Evolutionary conservation across 1,140 invertebrate genomes (phyloP).

Genomic region (Cyrtorhinus lividipennis): DNA sequence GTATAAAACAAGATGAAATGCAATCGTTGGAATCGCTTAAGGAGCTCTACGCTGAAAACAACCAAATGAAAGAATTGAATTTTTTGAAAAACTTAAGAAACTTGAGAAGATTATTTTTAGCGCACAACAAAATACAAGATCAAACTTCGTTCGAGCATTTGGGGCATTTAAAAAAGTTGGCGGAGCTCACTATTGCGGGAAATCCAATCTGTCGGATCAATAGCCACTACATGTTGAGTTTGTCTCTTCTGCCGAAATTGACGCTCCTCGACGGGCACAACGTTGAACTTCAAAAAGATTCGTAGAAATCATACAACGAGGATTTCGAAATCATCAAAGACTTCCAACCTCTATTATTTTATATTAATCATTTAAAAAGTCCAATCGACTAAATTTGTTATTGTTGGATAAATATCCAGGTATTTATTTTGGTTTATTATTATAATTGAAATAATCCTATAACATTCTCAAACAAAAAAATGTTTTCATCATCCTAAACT

Average conservation of each 20-base stretch:
- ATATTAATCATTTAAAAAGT: too few species aligned
- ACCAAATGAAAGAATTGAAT: conserved; percentile 22
- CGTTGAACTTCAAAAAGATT: not conserved
- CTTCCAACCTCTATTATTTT: too few species aligned
- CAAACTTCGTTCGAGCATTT: conserved; percentile 22
- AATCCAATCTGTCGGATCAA: conserved; percentile 22
- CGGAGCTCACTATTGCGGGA: conserved; percentile 25
- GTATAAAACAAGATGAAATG: conserved; percentile 20
- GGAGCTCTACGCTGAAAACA: conserved; percentile 25
- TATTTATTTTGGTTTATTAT: too few species aligned
- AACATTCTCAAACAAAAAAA: too few species aligned
- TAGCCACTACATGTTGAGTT: conserved; percentile 21
- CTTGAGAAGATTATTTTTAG: conserved; percentile 23
- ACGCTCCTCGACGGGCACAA: conserved; percentile 11
- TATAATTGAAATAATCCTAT: too few species aligned
- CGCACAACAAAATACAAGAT: conserved; percentile 24
- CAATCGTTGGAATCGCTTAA: conserved; percentile 17
- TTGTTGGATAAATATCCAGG: too few species aligned
- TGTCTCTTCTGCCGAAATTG: conserved; percentile 1
- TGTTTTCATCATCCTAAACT: too few species aligned
- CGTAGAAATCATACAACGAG: too few species aligned
- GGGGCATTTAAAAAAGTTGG: conserved; percentile 19
- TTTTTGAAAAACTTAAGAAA: conserved; percentile 22
- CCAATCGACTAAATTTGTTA: too few species aligned
- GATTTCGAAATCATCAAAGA: too few species aligned